Evolutionary conservation across 2,888 invertebrate genomes (phyloP).

Genomic region (Pinctada fucata): DNA sequence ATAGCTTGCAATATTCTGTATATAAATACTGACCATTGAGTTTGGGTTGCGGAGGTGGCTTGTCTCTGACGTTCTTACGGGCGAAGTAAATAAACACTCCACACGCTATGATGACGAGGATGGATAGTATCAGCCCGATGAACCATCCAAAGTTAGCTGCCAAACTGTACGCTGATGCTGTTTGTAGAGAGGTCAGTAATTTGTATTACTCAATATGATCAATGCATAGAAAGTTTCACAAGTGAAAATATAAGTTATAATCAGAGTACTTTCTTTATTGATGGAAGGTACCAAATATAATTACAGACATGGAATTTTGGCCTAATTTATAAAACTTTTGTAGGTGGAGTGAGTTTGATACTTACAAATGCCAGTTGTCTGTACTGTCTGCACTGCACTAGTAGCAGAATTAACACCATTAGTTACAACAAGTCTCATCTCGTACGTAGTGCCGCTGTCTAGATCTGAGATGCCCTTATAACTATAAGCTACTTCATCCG

Average conservation of each 20-base stretch:
- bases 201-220: neutral
- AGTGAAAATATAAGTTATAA: no score
- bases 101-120: slow-evolving; percentile 71
- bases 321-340: no score
- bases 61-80: slow-evolving; percentile 44
- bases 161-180: slow-evolving; percentile 63
- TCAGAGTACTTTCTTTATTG: no score
- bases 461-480: slow-evolving; percentile 84
- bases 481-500: slow-evolving; percentile 77
- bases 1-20: no score
- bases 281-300: no score
- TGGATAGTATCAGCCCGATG: slow-evolving; percentile 73
- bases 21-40: slow-evolving; percentile 17
- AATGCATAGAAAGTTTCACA: no score
- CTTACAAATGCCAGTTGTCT: slow-evolving; percentile 66
- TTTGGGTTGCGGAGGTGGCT: slow-evolving; percentile 31
- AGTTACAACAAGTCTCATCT: slow-evolving; percentile 93
- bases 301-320: no score
- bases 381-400: slow-evolving; percentile 59
- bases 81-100: slow-evolving; percentile 66
- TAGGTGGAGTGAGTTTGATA: neutral
- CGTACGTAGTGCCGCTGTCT: slow-evolving; percentile 89
- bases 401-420: slow-evolving; percentile 82
- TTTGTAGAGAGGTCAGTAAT: slow-evolving; percentile 28
- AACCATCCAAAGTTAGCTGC: slow-evolving; percentile 77